Evolutionary conservation across 2,797 vertebrate genomes (phyloP), one percentile per base, ranked within the genome.

Genomic region (Sus cebifrons): DNA sequence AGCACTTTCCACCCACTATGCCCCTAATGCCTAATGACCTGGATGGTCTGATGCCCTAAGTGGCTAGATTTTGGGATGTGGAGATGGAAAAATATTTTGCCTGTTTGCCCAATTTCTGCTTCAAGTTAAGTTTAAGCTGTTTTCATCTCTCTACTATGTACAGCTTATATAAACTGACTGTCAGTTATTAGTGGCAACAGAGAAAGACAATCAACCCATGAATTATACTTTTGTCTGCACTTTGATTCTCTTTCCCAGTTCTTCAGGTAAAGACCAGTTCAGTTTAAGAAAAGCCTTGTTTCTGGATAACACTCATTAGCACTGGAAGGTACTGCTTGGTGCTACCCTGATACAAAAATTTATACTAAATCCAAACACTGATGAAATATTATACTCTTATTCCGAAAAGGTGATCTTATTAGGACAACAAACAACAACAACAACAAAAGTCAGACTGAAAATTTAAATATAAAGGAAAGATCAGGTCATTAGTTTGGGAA

Each of bases 11-110:
- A 95, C 71, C 79, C 23, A 0, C 82, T 91, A 67, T 0, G 29
- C 91, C 82, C 82, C 87, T 89, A 67, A 79, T 64, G 94, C 89
- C 96, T 93, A 96, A 97, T 93, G 92, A 85, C 92, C 86, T 89
- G 81, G 70, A 95, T 67, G 60, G 81, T 96, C 86, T 95, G 91
- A 93, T 93, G 91, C 86, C 75, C 91, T 97, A 93, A 95, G 86
- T 97, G 94, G 68, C 94, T 96, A 60, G 93, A 95, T 97, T 97
- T 96, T 70, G 91, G 89, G 84, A 96, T 82, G 83, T 32, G 71
- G 58, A 96, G 75, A 70, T 97, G 56, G 96, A 96, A 96, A 97
- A 96, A 73, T 86, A 96, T 92, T 92, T 96, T 97, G 83, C 91
- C 90, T 97, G 62, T 96, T 91, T 96, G 91, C 95, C 86, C 87